Base-by-base conservation (phyloP, 2,797 vertebrate species). In the Chrosomus eos region DNA sequence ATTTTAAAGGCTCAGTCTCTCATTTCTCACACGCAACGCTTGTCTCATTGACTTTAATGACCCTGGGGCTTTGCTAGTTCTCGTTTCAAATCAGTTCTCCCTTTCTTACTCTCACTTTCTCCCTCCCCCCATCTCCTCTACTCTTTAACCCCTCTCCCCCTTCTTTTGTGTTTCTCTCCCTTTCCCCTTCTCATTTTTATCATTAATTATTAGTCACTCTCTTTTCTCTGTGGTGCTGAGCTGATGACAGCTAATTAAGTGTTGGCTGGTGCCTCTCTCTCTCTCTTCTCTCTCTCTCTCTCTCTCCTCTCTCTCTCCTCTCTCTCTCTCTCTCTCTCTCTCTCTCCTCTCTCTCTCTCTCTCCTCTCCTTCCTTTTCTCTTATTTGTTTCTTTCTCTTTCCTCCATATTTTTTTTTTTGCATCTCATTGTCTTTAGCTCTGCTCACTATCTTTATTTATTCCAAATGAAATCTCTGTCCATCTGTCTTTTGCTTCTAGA, bases 191-290 rank as follows among this genome's bases (percentile, higher is more conserved):
- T 85, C 75, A 81, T 10, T 84, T 94, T 95, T 91, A 95, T 94
- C 94, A 93, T 95, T 95, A 95, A 95, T 95, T 95, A 95, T 95
- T 94, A 95, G 92, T 93, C 93, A 87, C 86, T 92, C 86, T 89
- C 90, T 90, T 92, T 93, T 91, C 94, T 94, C 93, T 89, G 92
- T 90, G 94, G 93, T 93, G 90, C 93, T 90, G 91, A 94, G 90
- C 92, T 94, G 94, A 95, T 95, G 95, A 95, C 94, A 95, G 94
- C 94, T 95, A 94, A 95, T 95, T 95, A 95, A 94, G 92, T 89
- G 85, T 88, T 87, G 87, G 87, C 85, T 87, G 76, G 82, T 85
- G 71, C 87, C 85, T 67, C 64, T 60, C 73, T 64, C 45, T 33
- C 72, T 81, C 51, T 80, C 45, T 51, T 40, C 55, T 43, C 72